Evolutionary conservation across 2,888 invertebrate species (phyloP).

Genomic region (Calameuta idolon): DNA sequence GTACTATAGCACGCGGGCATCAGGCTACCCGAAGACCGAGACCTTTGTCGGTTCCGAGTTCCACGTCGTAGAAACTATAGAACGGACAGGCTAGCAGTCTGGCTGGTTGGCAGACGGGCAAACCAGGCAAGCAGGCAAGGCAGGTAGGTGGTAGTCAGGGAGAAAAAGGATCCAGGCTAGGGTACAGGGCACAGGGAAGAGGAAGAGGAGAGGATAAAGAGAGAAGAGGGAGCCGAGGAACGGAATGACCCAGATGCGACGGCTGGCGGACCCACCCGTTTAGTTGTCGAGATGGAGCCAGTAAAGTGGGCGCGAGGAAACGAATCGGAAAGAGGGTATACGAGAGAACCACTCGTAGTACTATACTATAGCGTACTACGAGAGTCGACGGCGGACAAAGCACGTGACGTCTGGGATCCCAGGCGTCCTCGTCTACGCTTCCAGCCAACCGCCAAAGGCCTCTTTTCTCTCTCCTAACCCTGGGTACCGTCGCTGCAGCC

Average conservation of each 20-base stretch:
- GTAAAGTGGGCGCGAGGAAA: slow-evolving; percentile 27
- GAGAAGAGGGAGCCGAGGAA: slow-evolving; percentile 21
- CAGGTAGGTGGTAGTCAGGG: not conserved
- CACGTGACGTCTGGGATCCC: slow-evolving; percentile 54
- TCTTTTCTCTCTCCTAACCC: not conserved
- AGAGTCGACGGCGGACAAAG: slow-evolving; percentile 36
- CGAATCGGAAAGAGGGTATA: slow-evolving; percentile 23
- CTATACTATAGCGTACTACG: slow-evolving; percentile 9
- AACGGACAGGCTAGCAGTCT: not conserved
- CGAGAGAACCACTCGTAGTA: slow-evolving; percentile 11
- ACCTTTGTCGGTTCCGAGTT: slow-evolving; percentile 32
- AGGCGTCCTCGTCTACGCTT: slow-evolving; percentile 40
- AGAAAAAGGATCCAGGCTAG: not conserved
- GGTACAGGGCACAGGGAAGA: not conserved
- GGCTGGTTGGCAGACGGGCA: no score
- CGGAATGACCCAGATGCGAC: slow-evolving; percentile 48
- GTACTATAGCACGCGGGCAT: slow-evolving; percentile 13
- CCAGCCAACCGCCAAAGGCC: slow-evolving; percentile 9
- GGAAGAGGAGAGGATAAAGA: slow-evolving; percentile 7
- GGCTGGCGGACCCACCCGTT: slow-evolving; percentile 28
- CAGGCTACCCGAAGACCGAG: slow-evolving; percentile 29
- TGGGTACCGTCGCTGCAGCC: not conserved
- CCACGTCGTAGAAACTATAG: not conserved
- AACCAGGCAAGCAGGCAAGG: not conserved
- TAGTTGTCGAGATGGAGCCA: slow-evolving; percentile 14